Percentiles rank a stretch among this genome's conserved stretches.
phyloP scores from a whole-genome alignment of 2,797 vertebrate species.

The Ateles fusciceps region DNA sequence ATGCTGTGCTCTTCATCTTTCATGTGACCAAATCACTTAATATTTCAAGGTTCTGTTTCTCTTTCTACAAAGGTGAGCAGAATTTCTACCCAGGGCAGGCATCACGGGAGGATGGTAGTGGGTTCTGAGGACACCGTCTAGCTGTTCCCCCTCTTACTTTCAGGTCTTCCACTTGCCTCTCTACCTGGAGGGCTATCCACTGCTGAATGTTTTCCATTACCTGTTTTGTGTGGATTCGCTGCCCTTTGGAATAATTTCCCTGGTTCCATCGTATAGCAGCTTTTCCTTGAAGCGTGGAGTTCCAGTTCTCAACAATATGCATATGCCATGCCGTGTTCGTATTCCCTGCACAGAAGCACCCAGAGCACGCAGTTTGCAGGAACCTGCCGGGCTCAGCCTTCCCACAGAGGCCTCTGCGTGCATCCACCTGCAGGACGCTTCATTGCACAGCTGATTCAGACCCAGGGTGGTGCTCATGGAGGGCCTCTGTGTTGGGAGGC shows the following conservation, averaged over 20 bases:
- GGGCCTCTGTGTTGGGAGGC: background rate
- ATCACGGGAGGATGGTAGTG: background rate
- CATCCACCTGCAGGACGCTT: background rate
- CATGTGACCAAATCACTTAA: background rate
- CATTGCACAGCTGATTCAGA: background rate
- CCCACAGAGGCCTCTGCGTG: fast-evolving
- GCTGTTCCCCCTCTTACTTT: background rate
- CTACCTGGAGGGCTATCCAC: background rate
- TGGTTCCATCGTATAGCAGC: no score
- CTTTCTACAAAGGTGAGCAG: background rate
- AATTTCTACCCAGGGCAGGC: background rate
- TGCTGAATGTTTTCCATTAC: background rate
- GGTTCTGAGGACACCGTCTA: background rate
- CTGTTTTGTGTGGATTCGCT: background rate
- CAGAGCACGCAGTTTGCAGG: background rate
- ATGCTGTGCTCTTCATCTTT: background rate
- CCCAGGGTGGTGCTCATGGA: background rate
- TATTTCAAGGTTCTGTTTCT: background rate
- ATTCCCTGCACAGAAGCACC: no score
- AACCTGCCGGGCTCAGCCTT: background rate
- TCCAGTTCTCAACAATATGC: background rate
- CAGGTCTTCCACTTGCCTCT: background rate
- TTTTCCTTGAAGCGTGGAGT: background rate
- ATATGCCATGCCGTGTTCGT: fast-evolving
- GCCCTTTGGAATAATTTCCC: background rate